Percentiles rank a stretch among this genome's conserved stretches.
Evolutionary conservation across 2,888 invertebrate species (phyloP).

Genomic region (Drosophila flavopinicola): DNA sequence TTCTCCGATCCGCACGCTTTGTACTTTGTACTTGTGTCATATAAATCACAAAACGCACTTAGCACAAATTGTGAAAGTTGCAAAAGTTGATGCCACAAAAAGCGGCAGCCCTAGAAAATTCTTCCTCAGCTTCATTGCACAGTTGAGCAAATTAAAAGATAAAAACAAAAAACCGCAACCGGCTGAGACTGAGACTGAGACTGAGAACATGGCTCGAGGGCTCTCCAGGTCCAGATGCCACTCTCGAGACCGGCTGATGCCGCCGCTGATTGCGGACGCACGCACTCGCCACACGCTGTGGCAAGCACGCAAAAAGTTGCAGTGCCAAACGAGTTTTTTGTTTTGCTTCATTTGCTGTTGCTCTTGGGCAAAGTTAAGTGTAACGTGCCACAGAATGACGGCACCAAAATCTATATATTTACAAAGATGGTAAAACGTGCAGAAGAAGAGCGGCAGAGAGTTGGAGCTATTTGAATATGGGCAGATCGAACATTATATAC

Average conservation of each 20-base stretch:
- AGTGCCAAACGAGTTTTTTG: slow-evolving; percentile 58
- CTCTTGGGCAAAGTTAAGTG: slow-evolving; percentile 60
- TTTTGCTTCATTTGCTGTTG: slow-evolving; percentile 12
- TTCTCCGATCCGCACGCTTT: neutral
- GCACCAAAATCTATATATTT: slow-evolving; percentile 44
- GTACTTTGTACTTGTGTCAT: slow-evolving; percentile 11
- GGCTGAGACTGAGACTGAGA: slow-evolving; percentile 33
- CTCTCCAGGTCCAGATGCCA: slow-evolving; percentile 22
- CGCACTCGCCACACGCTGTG: slow-evolving; percentile 71
- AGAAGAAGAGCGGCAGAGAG: slow-evolving; percentile 4
- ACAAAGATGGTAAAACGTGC: slow-evolving; percentile 2
- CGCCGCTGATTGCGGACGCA: slow-evolving; percentile 60
- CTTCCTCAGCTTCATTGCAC: slow-evolving; percentile 29
- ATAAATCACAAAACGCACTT: slow-evolving; percentile 73
- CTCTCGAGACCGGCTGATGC: slow-evolving; percentile 38
- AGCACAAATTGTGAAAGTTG: slow-evolving; percentile 72
- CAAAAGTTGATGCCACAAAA: slow-evolving; percentile 57
- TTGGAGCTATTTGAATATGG: neutral
- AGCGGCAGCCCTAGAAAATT: slow-evolving; percentile 47
- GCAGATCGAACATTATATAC: neutral
- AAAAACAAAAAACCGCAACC: slow-evolving; percentile 59
- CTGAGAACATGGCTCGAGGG: slow-evolving; percentile 49
- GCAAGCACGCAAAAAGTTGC: slow-evolving; percentile 61
- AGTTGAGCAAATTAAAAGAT: slow-evolving; percentile 51
- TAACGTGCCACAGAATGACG: slow-evolving; percentile 58